Conservation (phyloP, 2,888 invertebrate species). For the Noctua janthe region DNA sequence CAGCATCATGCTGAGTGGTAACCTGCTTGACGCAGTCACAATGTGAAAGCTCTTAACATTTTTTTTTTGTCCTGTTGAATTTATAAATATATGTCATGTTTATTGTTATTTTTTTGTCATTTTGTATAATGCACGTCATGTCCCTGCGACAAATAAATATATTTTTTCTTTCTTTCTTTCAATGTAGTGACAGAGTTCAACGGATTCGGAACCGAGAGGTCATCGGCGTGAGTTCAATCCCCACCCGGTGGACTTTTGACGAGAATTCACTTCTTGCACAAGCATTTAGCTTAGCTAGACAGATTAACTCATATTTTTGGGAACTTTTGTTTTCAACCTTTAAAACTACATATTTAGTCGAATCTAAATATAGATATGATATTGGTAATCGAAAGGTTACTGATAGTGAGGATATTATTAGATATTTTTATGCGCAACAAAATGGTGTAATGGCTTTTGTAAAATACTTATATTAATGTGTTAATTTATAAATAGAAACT, state of each 20-base stretch:
- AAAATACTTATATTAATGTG: neutral
- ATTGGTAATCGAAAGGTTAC: neutral
- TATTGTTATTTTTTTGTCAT: too few species aligned
- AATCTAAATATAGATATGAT: conserved; percentile 19
- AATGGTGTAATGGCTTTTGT: neutral
- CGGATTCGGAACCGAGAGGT: neutral
- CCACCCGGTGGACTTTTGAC: neutral
- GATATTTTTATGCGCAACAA: conserved; percentile 3
- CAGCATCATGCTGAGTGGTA: too few species aligned
- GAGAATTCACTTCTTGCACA: neutral
- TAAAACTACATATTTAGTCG: neutral
- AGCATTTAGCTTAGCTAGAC: neutral
- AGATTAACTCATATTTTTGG: neutral
- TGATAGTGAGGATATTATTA: neutral
- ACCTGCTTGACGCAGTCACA: too few species aligned
- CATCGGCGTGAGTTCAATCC: neutral
- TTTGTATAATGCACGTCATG: too few species aligned
- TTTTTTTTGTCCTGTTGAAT: too few species aligned
- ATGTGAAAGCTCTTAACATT: too few species aligned
- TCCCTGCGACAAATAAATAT: too few species aligned
- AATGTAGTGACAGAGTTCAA: neutral
- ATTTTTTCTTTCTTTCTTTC: too few species aligned
- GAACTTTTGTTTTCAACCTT: neutral
- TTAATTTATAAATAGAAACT: conserved; percentile 5
- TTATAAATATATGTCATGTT: too few species aligned